phyloP scores from a whole-genome alignment of 2,797 vertebrate genomes.

The Enteromius viviparus region DNA sequence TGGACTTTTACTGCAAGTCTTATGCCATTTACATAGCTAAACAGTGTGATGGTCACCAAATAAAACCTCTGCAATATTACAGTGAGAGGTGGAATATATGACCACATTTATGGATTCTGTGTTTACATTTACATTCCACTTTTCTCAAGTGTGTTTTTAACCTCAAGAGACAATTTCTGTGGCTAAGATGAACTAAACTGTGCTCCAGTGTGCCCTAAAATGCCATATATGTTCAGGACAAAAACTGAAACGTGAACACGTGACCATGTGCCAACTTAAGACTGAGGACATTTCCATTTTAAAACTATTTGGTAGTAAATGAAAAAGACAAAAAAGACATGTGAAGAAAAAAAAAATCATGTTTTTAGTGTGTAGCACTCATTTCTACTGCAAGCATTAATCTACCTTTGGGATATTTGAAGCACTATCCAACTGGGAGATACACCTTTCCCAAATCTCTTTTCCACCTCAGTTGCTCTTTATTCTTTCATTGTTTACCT shows the following conservation, averaged over 20 bases:
- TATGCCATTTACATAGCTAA: conserved; percentile 11
- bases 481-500: conserved; percentile 60
- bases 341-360: conserved; percentile 52
- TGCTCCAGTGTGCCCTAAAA: conserved; percentile 13
- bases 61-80: not conserved
- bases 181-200: conserved; percentile 30
- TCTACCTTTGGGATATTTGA: conserved; percentile 60
- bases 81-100: conserved; percentile 1
- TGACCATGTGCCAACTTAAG: conserved; percentile 58
- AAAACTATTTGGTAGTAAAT: conserved; percentile 68
- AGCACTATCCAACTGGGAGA: conserved; percentile 60
- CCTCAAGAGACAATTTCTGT: conserved; percentile 24
- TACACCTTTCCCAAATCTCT: conserved; percentile 40
- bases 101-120: conserved; percentile 15
- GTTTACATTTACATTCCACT: conserved; percentile 19
- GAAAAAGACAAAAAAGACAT: conserved; percentile 54
- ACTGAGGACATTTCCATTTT: conserved; percentile 60
- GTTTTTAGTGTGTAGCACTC: conserved; percentile 62
- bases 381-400: conserved; percentile 62
- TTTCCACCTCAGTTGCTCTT: conserved; percentile 51
- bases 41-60: not conserved
- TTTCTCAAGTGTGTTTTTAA: conserved; percentile 18
- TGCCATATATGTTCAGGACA: conserved; percentile 46
- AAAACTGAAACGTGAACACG: conserved; percentile 36
- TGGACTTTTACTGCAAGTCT: not conserved